phyloP scores from a whole-genome alignment of 2,113 vertebrate species.

The Phodopus roborovskii region DNA sequence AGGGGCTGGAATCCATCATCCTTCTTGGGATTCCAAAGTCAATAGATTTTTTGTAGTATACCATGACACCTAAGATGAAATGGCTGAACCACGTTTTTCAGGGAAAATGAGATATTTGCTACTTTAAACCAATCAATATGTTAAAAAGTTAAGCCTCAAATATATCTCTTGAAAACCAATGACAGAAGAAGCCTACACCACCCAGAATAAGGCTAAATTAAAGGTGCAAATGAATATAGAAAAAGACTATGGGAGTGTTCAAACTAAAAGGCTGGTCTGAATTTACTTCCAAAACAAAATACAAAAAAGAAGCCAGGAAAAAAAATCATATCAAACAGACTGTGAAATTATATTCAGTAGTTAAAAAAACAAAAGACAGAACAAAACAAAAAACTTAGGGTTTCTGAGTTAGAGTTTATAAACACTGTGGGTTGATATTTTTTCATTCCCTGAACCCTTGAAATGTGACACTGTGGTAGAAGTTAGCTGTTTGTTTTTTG shows the following conservation, averaged over 20 bases:
- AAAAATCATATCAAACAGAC: conserved; percentile 71
- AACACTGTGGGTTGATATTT: conserved; percentile 62
- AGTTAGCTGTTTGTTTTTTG: conserved; percentile 46
- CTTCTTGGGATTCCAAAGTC: conserved; percentile 2
- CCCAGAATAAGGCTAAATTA: not conserved
- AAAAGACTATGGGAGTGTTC: not conserved
- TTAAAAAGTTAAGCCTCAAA: not conserved
- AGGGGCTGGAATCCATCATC: not conserved
- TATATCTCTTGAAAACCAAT: not conserved
- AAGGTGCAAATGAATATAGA: conserved; percentile 35
- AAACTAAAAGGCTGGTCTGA: conserved; percentile 58
- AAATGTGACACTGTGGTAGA: conserved; percentile 54
- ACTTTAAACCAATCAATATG: not conserved
- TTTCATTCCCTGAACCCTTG: conserved; percentile 29
- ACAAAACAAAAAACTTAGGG: conserved; percentile 13
- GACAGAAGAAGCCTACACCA: not conserved
- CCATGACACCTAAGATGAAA: not conserved
- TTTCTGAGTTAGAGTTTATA: conserved; percentile 63
- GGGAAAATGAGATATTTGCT: not conserved
- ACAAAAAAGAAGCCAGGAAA: conserved; percentile 57
- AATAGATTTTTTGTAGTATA: not conserved
- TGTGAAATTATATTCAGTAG: conserved; percentile 67
- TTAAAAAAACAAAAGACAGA: conserved; percentile 25
- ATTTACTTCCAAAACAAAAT: not conserved
- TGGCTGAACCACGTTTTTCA: not conserved